phyloP scores from a whole-genome alignment of 2,113 vertebrate species.

The Lepisosteus osseus region DNA sequence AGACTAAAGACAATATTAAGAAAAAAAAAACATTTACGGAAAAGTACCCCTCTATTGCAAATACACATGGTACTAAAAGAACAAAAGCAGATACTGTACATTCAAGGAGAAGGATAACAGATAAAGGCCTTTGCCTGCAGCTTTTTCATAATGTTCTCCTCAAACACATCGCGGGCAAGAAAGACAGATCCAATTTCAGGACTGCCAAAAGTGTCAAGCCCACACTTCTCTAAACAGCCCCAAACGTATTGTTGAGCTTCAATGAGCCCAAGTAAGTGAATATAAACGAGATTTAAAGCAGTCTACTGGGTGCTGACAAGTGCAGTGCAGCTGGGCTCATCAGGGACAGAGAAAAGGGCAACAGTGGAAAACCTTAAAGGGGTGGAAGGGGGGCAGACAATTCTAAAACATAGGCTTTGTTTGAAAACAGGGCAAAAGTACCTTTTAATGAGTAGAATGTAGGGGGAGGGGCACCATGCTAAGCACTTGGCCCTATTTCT shows the following conservation, averaged over 20 bases:
- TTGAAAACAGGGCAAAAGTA: constrained; percentile 28
- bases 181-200: neutral
- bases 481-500: constrained; percentile 29
- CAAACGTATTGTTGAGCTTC: constrained; percentile 13
- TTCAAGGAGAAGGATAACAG: too few relatives aligned
- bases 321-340: constrained; percentile 38
- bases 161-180: neutral
- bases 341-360: neutral
- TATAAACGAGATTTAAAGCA: constrained; percentile 9
- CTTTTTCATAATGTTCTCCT: too few relatives aligned
- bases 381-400: constrained; percentile 47
- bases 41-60: too few relatives aligned
- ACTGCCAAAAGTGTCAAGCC: neutral
- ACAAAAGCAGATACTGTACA: too few relatives aligned
- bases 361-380: constrained; percentile 23
- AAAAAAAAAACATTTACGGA: too few relatives aligned
- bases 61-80: too few relatives aligned
- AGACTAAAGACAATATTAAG: too few relatives aligned
- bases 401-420: constrained; percentile 27
- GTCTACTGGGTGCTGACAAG: constrained; percentile 29
- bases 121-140: too few relatives aligned
- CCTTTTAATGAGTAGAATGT: constrained; percentile 43
- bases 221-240: neutral
- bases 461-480: constrained; percentile 36
- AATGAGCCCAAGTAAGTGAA: constrained; percentile 8